Percentiles rank a stretch among this genome's conserved stretches.
Conservation (phyloP, 2,888 invertebrate genomes). For the Melieria crassipennis region DNA sequence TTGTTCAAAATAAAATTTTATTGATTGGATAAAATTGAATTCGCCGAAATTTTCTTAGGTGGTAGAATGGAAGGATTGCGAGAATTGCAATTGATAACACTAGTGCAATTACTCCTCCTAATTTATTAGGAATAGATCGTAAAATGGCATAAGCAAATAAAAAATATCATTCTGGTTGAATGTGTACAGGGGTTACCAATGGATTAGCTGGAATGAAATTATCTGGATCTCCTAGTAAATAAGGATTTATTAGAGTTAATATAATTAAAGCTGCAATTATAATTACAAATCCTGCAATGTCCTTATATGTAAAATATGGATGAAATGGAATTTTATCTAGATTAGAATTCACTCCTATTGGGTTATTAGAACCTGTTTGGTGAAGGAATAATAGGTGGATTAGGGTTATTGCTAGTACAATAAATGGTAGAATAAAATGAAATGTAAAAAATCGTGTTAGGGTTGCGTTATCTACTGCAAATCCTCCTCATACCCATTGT, state of each 20-base stretch:
- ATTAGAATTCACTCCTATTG: slow-evolving; percentile 73
- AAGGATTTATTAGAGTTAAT: slow-evolving; percentile 70
- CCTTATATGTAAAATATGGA: slow-evolving; percentile 74
- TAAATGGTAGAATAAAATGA: slow-evolving; percentile 78
- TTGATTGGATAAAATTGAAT: slow-evolving; percentile 72
- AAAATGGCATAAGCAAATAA: slow-evolving; percentile 84
- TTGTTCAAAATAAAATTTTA: slow-evolving; percentile 71
- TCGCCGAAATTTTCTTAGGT: slow-evolving; percentile 70
- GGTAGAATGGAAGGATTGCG: slow-evolving; percentile 70
- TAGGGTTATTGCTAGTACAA: slow-evolving; percentile 71
- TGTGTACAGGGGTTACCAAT: slow-evolving; percentile 74
- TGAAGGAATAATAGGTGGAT: slow-evolving; percentile 75
- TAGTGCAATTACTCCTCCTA: slow-evolving; percentile 73
- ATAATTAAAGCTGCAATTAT: slow-evolving; percentile 68
- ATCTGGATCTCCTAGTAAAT: slow-evolving; percentile 75
- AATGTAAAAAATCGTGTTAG: slow-evolving; percentile 79
- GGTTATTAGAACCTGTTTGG: slow-evolving; percentile 76
- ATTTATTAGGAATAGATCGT: slow-evolving; percentile 82
- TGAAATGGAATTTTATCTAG: slow-evolving; percentile 77
- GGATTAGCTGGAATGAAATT: slow-evolving; percentile 66
- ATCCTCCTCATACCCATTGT: slow-evolving; percentile 80
- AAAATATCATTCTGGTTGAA: slow-evolving; percentile 88
- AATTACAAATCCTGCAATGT: slow-evolving; percentile 72
- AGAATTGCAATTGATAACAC: slow-evolving; percentile 74
- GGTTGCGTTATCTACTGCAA: slow-evolving; percentile 78